Evolutionary conservation across 1,140 invertebrate genomes (phyloP), one percentile per base, ranked within the genome.

Genomic region (Brachystomella parvula): DNA sequence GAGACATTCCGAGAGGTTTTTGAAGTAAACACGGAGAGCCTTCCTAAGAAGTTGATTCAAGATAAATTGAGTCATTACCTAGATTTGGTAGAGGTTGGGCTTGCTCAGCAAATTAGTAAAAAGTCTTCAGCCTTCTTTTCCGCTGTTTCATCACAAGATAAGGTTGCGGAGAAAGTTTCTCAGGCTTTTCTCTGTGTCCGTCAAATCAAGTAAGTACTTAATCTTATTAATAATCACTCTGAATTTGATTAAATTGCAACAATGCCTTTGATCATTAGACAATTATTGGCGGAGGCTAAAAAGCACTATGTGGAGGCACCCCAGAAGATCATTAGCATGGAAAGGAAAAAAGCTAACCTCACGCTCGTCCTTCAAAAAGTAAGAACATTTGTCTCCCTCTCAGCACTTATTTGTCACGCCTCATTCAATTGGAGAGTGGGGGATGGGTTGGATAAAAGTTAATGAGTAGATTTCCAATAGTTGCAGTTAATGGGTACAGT

Each of bases 61-160:
- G 71, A 73, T 61, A 71, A 73, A 60, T 79, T 97, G n/a, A 94
- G 89, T 75, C 90, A 95, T 78, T 96, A 96, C 78, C 81, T 98
- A 72, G 94, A 98, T 81, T 86, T 92, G 57, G 89, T 97, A 32
- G 95, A 98, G 81, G 89, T 96, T 68, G 88, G 92, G 79, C 95
- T 98, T 75, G 93, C 93, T 0, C 87, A 89, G 73, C 94, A 97
- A 81, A 94, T 98, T 58, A 89, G 94, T n/a, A 86, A 90, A 67
- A 94, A 95, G 78, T 96, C 94, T 3, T 90, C 90, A 71, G 92
- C 92, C 9, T 98, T 98, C 82, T 98, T 98, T 77, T 88, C 94
- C 79, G 93, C 93, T 9, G 96, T 98, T 90, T 89, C 92, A 59
- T 96, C 93, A 9, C 94, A 97, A 79, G 94, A 97, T 79, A 87